Percentiles rank a stretch among this genome's conserved stretches.
Evolutionary conservation across 2,113 vertebrate species (phyloP).

Genomic region (Arothron firmamentum): DNA sequence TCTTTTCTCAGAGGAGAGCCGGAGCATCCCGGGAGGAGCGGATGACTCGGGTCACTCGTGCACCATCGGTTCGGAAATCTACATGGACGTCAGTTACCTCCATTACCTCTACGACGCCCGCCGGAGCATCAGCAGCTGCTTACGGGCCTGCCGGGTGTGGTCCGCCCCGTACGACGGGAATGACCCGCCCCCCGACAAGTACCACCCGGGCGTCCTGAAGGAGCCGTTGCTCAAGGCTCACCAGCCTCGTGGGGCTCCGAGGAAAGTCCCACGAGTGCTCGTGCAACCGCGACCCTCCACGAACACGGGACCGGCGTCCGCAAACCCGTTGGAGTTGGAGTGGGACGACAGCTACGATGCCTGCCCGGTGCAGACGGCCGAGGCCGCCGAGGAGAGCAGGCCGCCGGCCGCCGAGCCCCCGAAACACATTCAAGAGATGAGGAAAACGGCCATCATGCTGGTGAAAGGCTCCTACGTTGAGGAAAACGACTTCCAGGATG

Average conservation of each 20-base stretch:
- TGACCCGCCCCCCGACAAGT: constrained; percentile 81
- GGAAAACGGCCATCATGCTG: constrained; percentile 85
- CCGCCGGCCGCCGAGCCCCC: constrained; percentile 74
- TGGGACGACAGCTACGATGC: constrained; percentile 97
- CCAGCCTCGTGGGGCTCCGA: constrained; percentile 41
- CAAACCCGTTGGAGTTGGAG: constrained; percentile 84
- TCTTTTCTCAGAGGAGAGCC: constrained; percentile 57
- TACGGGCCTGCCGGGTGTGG: constrained; percentile 86
- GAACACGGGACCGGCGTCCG: constrained; percentile 34
- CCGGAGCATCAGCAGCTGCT: constrained; percentile 79
- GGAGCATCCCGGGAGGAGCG: constrained; percentile 13
- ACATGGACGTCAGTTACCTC: constrained; percentile 92
- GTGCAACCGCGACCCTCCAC: constrained; percentile 5
- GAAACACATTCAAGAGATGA: constrained; percentile 91
- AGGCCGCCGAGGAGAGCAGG: constrained; percentile 20
- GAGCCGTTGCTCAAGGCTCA: constrained; percentile 55
- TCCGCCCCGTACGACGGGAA: constrained; percentile 90
- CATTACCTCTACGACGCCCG: constrained; percentile 92
- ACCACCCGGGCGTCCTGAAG: constrained; percentile 74
- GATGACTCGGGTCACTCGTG: constrained; percentile 71
- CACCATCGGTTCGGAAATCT: constrained; percentile 83
- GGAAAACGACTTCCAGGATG: constrained; percentile 94
- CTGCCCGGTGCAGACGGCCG: constrained; percentile 72
- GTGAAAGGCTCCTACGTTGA: constrained; percentile 91
- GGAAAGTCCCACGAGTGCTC: constrained; percentile 18